phyloP scores from a whole-genome alignment of 2,888 invertebrate genomes.

The Isotomurus palustris region DNA sequence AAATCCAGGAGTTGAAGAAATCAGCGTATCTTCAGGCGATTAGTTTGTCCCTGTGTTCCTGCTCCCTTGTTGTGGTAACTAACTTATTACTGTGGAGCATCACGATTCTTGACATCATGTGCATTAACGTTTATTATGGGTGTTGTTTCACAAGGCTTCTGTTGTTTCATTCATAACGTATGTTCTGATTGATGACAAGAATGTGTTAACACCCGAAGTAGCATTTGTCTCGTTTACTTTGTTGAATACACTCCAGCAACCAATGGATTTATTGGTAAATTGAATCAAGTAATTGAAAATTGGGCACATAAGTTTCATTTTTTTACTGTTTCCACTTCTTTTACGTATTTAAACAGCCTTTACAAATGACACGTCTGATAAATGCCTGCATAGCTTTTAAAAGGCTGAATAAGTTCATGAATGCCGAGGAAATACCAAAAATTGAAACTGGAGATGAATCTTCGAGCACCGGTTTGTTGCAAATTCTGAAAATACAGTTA shows the following conservation, averaged over 20 bases:
- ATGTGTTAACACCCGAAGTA: conserved; percentile 72
- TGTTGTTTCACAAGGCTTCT: conserved; percentile 51
- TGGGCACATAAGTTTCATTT: too few relatives aligned
- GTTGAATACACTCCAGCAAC: conserved; percentile 81
- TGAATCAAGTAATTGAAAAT: too few relatives aligned
- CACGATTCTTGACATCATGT: too few relatives aligned
- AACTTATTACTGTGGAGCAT: too few relatives aligned
- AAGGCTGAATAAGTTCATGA: conserved; percentile 57
- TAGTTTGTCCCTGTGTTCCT: conserved; percentile 54
- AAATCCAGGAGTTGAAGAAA: conserved; percentile 52
- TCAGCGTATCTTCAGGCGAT: conserved; percentile 51
- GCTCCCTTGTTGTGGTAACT: conserved; percentile 56
- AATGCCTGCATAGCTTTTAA: conserved; percentile 58
- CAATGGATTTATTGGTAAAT: conserved; percentile 74
- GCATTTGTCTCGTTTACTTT: conserved; percentile 82
- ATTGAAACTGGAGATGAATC: too few relatives aligned
- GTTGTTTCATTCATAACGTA: conserved; percentile 79
- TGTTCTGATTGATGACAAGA: conserved; percentile 62
- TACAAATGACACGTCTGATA: too few relatives aligned
- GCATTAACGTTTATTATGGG: too few relatives aligned
- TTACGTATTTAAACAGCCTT: too few relatives aligned
- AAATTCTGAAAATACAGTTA: too few relatives aligned
- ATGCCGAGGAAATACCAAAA: conserved; percentile 57
- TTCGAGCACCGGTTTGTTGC: too few relatives aligned
- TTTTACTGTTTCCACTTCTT: too few relatives aligned